A percentile compares a stretch with the other conserved stretches of the same genome.
Conservation (phyloP, 1,140 invertebrate species). For the Hormaphis cornu region DNA sequence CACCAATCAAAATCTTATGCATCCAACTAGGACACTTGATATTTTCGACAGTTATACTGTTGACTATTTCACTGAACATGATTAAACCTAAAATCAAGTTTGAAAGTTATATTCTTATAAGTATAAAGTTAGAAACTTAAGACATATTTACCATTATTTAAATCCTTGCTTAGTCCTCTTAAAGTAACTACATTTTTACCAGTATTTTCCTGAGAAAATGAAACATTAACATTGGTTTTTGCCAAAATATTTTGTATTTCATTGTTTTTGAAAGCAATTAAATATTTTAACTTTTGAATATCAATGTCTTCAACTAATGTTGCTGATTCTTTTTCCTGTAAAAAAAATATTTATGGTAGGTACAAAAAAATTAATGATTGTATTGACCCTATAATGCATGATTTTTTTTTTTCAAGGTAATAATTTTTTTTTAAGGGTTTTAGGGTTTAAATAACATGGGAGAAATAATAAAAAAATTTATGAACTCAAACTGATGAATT, state of each 20-base stretch:
- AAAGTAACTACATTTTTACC: conserved; percentile 91
- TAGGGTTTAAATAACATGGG: too few species aligned
- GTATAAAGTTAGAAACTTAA: background rate
- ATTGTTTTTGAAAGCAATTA: conserved; percentile 77
- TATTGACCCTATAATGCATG: too few species aligned
- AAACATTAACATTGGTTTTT: conserved; percentile 86
- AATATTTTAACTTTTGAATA: conserved; percentile 93
- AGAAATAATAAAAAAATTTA: too few species aligned
- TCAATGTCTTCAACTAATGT: conserved; percentile 90
- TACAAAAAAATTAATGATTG: too few species aligned
- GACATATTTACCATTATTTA: conserved; percentile 55
- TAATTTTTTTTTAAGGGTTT: too few species aligned
- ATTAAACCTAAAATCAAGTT: conserved; percentile 59
- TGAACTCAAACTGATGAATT: too few species aligned
- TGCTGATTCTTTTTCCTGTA: conserved; percentile 65
- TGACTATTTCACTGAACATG: conserved; percentile 92
- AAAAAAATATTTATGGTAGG: background rate
- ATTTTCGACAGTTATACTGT: conserved; percentile 76
- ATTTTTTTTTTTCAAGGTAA: too few species aligned
- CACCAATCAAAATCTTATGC: conserved; percentile 85
- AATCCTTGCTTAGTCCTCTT: conserved; percentile 77
- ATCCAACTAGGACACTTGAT: conserved; percentile 90
- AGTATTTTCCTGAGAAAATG: conserved; percentile 82
- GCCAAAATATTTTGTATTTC: conserved; percentile 87
- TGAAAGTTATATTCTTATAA: background rate